Conservation (phyloP, 2,113 vertebrate genomes). For the Neotoma lepida region DNA sequence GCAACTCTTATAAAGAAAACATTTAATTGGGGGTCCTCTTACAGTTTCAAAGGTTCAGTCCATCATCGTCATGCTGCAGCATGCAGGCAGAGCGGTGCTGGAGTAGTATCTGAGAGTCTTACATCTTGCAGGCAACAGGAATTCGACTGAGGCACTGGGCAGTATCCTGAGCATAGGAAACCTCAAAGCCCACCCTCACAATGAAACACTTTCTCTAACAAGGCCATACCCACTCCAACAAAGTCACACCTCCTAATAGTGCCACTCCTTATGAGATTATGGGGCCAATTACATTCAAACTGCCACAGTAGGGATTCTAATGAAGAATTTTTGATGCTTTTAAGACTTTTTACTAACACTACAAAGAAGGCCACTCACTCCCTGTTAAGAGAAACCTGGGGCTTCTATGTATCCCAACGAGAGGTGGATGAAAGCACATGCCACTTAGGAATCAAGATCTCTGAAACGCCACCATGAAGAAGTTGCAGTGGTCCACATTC, state of each 20-base stretch:
- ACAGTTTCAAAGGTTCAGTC: background rate
- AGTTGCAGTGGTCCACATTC: background rate
- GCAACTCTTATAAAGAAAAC: background rate
- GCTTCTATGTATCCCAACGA: background rate
- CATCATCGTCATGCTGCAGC: background rate
- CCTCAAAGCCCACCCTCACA: background rate
- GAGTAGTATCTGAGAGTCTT: background rate
- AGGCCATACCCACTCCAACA: background rate
- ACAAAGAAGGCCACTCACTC: background rate
- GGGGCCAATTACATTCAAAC: background rate
- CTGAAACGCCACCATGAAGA: background rate
- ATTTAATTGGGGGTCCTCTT: background rate
- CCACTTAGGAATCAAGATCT: background rate
- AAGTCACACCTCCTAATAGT: background rate
- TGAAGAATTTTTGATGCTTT: background rate
- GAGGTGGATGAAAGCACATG: background rate
- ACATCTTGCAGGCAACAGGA: background rate
- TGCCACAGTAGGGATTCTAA: background rate
- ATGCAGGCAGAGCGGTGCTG: background rate
- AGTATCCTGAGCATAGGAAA: background rate
- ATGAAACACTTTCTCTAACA: background rate
- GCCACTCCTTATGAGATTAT: background rate
- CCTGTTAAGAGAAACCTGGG: background rate
- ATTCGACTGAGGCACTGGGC: background rate
- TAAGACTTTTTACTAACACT: conserved; percentile 42